Conservation (phyloP, 1,140 invertebrate species). For the Orussus abietinus region DNA sequence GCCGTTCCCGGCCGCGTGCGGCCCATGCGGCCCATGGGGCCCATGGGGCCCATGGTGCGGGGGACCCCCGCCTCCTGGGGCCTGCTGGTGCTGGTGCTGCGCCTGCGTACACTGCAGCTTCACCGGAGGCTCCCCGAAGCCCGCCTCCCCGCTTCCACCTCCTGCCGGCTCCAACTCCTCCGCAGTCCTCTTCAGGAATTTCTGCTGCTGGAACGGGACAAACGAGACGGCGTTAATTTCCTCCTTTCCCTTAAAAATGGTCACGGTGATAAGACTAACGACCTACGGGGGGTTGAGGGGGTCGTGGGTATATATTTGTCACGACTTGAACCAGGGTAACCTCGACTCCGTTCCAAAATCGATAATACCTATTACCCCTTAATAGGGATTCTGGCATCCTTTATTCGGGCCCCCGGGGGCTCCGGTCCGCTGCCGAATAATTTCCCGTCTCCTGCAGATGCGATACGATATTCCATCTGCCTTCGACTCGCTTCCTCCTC, state of each 20-base stretch:
- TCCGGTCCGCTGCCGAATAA: slow-evolving; percentile 17
- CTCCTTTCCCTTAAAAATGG: neutral
- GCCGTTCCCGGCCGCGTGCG: slow-evolving; percentile 41
- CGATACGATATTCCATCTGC: slow-evolving; percentile 21
- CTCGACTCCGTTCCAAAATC: slow-evolving; percentile 26
- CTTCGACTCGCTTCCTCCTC: slow-evolving; percentile 1
- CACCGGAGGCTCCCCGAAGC: slow-evolving; percentile 68
- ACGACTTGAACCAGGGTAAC: slow-evolving; percentile 29
- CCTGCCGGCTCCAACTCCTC: slow-evolving; percentile 67
- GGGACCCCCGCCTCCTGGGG: slow-evolving; percentile 24
- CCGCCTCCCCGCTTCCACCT: slow-evolving; percentile 45
- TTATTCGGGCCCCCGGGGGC: slow-evolving; percentile 4
- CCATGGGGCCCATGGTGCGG: slow-evolving; percentile 41
- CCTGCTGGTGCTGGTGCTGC: slow-evolving; percentile 36
- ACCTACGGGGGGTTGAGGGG: too few relatives aligned
- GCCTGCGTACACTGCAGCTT: slow-evolving; percentile 70
- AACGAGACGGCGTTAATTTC: slow-evolving; percentile 6
- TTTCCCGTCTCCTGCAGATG: slow-evolving; percentile 10
- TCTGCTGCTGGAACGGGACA: slow-evolving; percentile 70
- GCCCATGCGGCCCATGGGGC: slow-evolving; percentile 39
- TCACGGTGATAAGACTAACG: slow-evolving; percentile 1
- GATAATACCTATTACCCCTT: slow-evolving; percentile 31
- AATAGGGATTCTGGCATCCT: slow-evolving; percentile 24
- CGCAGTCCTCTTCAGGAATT: slow-evolving; percentile 70
- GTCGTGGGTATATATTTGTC: slow-evolving; percentile 28